Percentiles rank a stretch among this genome's conserved stretches.
Conservation (phyloP, 2,888 invertebrate genomes). For the Hypercompe scribonia region DNA sequence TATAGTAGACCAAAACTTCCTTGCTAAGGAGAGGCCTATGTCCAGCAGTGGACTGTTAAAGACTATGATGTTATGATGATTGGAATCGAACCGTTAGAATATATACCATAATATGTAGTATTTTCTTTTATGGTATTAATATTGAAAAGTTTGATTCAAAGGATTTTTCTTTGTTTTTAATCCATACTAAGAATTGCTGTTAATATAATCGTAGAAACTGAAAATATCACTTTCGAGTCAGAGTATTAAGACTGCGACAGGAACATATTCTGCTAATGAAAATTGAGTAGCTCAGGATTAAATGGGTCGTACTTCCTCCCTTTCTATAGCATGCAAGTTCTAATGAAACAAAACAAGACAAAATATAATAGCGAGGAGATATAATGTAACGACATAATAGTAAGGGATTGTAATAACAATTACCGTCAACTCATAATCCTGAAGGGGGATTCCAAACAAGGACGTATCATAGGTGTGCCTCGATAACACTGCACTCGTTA, state of each 20-base stretch:
- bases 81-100: too few species aligned
- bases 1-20: too few species aligned
- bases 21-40: too few species aligned
- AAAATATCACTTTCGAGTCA: conserved; percentile 6
- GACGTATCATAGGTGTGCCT: conserved; percentile 15
- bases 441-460: conserved; percentile 13
- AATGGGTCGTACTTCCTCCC: not conserved
- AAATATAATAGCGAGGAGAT: conserved; percentile 11
- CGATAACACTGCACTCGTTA: conserved; percentile 16
- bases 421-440: conserved; percentile 13
- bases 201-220: too few species aligned
- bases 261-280: conserved; percentile 14
- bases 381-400: conserved; percentile 7
- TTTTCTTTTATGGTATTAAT: not conserved
- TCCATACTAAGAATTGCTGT: too few species aligned
- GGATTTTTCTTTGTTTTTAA: not conserved
- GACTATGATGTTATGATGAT: too few species aligned
- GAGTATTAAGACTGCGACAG: not conserved
- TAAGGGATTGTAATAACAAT: conserved; percentile 14
- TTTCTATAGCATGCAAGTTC: conserved; percentile 6
- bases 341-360: conserved; percentile 8
- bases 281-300: conserved; percentile 7
- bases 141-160: not conserved
- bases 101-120: too few species aligned
- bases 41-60: too few species aligned